Conservation (phyloP, 2,888 invertebrate genomes). For the Apamea anceps region DNA sequence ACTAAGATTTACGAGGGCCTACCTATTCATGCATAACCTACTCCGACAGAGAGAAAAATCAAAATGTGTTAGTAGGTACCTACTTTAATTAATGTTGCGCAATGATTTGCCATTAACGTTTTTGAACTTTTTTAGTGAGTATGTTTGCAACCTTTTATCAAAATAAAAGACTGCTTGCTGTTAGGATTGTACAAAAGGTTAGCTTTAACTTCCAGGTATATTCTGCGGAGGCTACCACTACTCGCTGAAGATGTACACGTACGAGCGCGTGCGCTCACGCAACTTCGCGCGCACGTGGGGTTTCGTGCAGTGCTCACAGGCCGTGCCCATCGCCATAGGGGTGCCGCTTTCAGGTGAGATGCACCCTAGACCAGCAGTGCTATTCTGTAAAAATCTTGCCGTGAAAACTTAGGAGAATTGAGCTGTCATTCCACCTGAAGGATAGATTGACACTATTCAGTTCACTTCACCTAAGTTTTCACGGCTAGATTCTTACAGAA, state of each 20-base stretch:
- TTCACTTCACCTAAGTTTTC: too few relatives aligned
- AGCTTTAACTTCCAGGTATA: constrained; percentile 90
- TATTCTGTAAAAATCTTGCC: not conserved
- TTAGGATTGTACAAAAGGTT: not conserved
- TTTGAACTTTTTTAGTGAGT: not conserved
- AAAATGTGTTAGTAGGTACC: not conserved
- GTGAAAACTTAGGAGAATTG: not conserved
- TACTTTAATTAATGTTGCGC: not conserved
- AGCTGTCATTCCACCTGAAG: not conserved
- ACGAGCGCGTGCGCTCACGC: constrained; percentile 95
- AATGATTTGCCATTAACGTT: not conserved
- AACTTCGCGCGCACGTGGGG: constrained; percentile 97
- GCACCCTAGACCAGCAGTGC: not conserved
- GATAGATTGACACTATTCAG: too few relatives aligned
- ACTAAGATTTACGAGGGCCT: too few relatives aligned
- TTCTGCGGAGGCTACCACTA: constrained; percentile 97
- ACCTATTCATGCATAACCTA: too few relatives aligned
- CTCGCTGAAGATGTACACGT: constrained; percentile 96
- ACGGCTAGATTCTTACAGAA: too few relatives aligned
- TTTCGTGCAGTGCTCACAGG: constrained; percentile 96
- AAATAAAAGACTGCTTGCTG: not conserved
- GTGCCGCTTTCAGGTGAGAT: constrained; percentile 94
- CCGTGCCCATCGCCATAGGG: constrained; percentile 95
- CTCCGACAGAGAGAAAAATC: too few relatives aligned
- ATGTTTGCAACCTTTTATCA: not conserved